These are phyloP conservation scores for Sula dactylatra DNA, from an alignment of 2,113 vertebrate species.

Conservation along the genomic window DNA sequence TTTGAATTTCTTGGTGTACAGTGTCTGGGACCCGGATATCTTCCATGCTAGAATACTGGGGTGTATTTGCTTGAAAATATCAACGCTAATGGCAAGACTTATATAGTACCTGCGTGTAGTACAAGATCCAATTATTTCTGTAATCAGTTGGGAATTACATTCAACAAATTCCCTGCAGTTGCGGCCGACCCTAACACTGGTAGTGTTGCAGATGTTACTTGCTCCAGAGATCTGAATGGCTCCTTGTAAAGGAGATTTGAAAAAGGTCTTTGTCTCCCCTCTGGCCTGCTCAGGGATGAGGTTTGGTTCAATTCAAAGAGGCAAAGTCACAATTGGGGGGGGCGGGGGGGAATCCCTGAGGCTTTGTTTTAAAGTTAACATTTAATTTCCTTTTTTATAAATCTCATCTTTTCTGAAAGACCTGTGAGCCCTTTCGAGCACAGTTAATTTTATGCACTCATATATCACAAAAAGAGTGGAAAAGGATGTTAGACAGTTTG, in stretches of 20 bases:
- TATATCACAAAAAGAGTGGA: background rate
- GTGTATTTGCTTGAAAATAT: background rate
- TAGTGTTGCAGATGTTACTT: background rate
- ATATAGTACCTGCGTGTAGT: accelerated
- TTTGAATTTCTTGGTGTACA: background rate
- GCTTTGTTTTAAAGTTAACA: background rate
- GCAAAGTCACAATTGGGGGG: background rate
- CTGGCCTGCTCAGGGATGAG: background rate
- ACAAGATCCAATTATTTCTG: background rate
- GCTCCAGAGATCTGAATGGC: background rate
- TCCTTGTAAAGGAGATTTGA: background rate
- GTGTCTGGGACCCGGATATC: background rate
- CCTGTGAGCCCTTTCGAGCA: background rate
- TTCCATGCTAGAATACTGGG: background rate
- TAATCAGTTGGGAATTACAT: background rate
- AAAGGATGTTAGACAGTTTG: background rate
- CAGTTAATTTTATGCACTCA: background rate
- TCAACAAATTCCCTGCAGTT: background rate
- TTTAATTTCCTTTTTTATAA: background rate
- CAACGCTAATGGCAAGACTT: background rate
- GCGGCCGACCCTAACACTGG: background rate
- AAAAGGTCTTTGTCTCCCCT: background rate
- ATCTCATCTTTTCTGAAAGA: background rate
- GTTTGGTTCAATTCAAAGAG: background rate
- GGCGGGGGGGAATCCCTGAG: too few relatives aligned